These are phyloP conservation scores for Osmerus eperlanus DNA, from an alignment of 2,113 vertebrate genomes.

Conservation along the genomic window DNA sequence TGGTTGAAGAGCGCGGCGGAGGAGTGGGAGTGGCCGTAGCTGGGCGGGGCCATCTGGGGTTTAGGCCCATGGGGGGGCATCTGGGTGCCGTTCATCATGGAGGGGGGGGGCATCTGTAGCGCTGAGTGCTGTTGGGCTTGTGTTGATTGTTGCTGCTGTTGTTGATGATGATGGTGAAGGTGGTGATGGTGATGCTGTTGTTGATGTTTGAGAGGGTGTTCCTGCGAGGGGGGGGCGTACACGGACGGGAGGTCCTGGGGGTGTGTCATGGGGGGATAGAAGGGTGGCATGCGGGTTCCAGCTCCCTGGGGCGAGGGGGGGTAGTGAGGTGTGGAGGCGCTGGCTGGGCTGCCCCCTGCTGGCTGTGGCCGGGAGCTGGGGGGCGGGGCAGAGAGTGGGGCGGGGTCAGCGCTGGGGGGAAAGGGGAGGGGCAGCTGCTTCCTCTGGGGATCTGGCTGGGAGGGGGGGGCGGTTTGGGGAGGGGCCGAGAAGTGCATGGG, in stretches of 20 bases:
- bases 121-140: background rate
- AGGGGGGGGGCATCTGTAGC: conserved; percentile 60
- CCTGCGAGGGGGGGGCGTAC: conserved; percentile 75
- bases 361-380: conserved; percentile 71
- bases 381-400: conserved; percentile 68
- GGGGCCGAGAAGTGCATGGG: conserved; percentile 55
- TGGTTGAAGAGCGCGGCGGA: conserved; percentile 84
- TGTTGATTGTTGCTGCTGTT: conserved; percentile 69
- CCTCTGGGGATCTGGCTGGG: conserved; percentile 60
- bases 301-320: conserved; percentile 76
- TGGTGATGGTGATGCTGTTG: background rate
- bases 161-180: too few relatives aligned
- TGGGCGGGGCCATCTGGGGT: conserved; percentile 76
- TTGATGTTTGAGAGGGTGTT: conserved; percentile 39
- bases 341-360: conserved; percentile 63
- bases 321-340: conserved; percentile 82
- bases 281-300: conserved; percentile 79
- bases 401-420: conserved; percentile 74
- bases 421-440: conserved; percentile 72
- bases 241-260: conserved; percentile 81
- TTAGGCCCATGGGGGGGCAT: conserved; percentile 83
- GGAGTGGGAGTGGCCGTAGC: conserved; percentile 71
- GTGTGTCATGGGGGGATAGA: conserved; percentile 79
- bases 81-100: conserved; percentile 85
- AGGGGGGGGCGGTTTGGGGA: conserved; percentile 25